Evolutionary conservation across 2,888 invertebrate genomes (phyloP), one percentile per base, ranked within the genome.

Genomic region (Orthonychiurus folsomi): DNA sequence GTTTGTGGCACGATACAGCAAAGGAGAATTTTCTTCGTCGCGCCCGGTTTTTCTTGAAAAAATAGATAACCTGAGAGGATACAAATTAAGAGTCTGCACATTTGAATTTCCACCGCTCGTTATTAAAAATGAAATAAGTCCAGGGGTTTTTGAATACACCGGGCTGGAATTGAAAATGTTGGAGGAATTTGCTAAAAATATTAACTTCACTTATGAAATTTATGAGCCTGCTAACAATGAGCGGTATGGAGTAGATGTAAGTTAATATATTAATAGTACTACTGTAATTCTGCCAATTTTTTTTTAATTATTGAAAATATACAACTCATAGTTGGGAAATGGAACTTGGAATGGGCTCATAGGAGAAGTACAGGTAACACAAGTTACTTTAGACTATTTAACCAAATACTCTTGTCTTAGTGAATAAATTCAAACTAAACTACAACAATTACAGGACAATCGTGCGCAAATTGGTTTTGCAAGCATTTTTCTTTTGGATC

Each of bases 51-150:
- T 71, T 28, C 54, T 67, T 37, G 69, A 71, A 23, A 68, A 71
- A 61, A 69, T 69, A 25, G 69, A 67, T 12, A 72, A 72, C 26
- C 58, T 72, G n/a, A 58, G 71, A 20, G 64, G 68, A 48, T 63
- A 68, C 54, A 66, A 53, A 26, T 61, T 72, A 9, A 28, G 50
- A 23, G 65, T 69, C 5, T 63, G 64, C 50, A 66, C 70, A 12
- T 72, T 71, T 56, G 69, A 72, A 54, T 69, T 69, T 60, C 70
- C 72, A 15, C 72, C 72, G n/a, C 56, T 72, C 25, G 69, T 71
- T 2, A 66, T 72, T 53, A 65, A 63, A 61, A 66, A 27, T 18
- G 64, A 71, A 55, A 28, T 64, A 2, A 28, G 27, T 1, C 63
- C 63, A 28, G 62, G 62, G 15, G 65, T 61, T 2, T 69, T 56